phyloP scores from a whole-genome alignment of 2,797 vertebrate genomes.

The Melanotaenia nigrans region DNA sequence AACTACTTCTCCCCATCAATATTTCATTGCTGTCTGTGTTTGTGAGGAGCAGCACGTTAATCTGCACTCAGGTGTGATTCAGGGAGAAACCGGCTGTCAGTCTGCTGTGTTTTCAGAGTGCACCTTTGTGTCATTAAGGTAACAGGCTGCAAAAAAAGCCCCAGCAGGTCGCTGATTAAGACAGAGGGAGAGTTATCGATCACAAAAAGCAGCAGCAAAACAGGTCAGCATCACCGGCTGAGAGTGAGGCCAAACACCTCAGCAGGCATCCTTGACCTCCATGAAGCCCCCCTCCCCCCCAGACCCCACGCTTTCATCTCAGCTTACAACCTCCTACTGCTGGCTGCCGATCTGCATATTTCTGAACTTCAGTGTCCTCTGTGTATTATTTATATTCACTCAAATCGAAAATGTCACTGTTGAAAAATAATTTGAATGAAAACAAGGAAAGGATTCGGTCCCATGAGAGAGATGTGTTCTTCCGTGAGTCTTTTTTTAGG shows the following conservation, averaged over 20 bases:
- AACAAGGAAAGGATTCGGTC: conserved; percentile 68
- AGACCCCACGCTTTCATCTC: conserved; percentile 35
- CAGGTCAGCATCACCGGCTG: conserved; percentile 36
- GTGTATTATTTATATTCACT: conserved; percentile 60
- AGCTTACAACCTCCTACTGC: conserved; percentile 21
- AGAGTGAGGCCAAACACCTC: conserved; percentile 45
- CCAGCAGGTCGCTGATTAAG: conserved; percentile 67
- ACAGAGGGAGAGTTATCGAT: conserved; percentile 69
- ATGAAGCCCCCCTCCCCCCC: conserved; percentile 9
- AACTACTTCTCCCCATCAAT: conserved; percentile 51
- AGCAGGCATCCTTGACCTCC: conserved; percentile 55
- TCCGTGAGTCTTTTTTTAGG: conserved; percentile 74
- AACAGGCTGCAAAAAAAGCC: conserved; percentile 50
- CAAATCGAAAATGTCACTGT: conserved; percentile 65
- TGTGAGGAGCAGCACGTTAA: conserved; percentile 50
- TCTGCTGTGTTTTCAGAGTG: conserved; percentile 58
- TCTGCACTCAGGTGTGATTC: conserved; percentile 65
- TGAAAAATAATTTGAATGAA: conserved; percentile 67
- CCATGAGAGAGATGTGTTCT: conserved; percentile 66
- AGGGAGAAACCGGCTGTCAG: conserved; percentile 63
- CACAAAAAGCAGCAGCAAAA: conserved; percentile 40
- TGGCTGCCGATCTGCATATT: conserved; percentile 38
- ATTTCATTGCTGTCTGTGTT: conserved; percentile 56
- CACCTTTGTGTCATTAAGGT: conserved; percentile 68
- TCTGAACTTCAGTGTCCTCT: conserved; percentile 41